A percentile compares a stretch with the other conserved stretches of the same genome.
Conservation (phyloP, 2,113 vertebrate species). For the Hystrix cristata region DNA sequence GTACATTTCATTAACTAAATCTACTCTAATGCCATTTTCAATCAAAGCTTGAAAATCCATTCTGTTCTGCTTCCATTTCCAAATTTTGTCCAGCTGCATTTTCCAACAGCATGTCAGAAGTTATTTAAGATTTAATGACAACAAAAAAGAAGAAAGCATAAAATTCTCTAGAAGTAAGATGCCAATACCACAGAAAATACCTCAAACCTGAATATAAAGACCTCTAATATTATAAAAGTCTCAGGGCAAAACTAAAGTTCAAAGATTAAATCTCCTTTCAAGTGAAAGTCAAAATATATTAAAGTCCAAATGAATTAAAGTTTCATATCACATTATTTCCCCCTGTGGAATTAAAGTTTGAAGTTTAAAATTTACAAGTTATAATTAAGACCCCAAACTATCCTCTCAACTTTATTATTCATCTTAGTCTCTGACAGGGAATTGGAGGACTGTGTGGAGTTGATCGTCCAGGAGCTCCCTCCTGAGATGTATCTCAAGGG, state of each 20-base stretch:
- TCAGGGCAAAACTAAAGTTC: slow-evolving; percentile 70
- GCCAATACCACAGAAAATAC: slow-evolving; percentile 11
- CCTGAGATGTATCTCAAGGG: neutral
- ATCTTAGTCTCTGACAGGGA: neutral
- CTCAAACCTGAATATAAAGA: slow-evolving; percentile 24
- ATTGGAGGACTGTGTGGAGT: neutral
- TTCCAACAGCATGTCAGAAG: slow-evolving; percentile 10
- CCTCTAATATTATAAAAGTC: slow-evolving; percentile 43
- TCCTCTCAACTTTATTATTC: slow-evolving; percentile 13
- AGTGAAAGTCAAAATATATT: slow-evolving; percentile 78
- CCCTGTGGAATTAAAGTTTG: slow-evolving; percentile 50
- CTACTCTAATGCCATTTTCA: neutral
- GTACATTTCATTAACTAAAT: neutral
- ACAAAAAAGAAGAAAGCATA: neutral
- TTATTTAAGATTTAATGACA: slow-evolving; percentile 53
- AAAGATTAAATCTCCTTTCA: slow-evolving; percentile 81
- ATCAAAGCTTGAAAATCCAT: slow-evolving; percentile 7
- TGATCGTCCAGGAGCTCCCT: neutral
- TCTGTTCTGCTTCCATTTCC: slow-evolving; percentile 38
- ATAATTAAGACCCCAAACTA: slow-evolving; percentile 61
- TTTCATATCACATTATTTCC: slow-evolving; percentile 67
- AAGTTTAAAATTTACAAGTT: slow-evolving; percentile 66
- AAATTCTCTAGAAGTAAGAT: neutral
- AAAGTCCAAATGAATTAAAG: slow-evolving; percentile 69
- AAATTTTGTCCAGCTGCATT: neutral